phyloP scores from a whole-genome alignment of 2,797 vertebrate species.

The Brachyalestes nurse region DNA sequence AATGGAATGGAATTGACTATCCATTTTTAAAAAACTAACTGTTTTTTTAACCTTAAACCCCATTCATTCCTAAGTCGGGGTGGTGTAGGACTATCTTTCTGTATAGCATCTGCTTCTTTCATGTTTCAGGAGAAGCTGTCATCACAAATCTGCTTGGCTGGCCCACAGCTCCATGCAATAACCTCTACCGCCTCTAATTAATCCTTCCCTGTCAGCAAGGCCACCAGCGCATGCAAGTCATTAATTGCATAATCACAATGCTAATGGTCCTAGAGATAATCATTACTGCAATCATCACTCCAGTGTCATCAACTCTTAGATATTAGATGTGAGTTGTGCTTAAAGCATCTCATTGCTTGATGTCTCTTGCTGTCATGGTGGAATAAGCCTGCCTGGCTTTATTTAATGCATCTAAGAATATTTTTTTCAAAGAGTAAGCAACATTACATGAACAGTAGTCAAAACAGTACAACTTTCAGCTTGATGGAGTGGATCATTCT shows the following conservation, averaged over 20 bases:
- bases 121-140: constrained; percentile 31
- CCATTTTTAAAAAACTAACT: not conserved
- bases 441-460: not conserved
- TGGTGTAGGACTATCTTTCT: constrained; percentile 20
- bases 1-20: not conserved
- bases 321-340: constrained; percentile 7
- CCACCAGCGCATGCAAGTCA: constrained; percentile 29
- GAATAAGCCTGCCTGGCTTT: not conserved
- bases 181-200: constrained; percentile 31
- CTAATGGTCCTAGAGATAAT: constrained; percentile 32
- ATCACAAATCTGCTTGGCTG: constrained; percentile 21
- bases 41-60: not conserved
- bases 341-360: not conserved
- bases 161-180: constrained; percentile 28
- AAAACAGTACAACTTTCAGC: not conserved
- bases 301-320: constrained; percentile 7
- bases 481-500: not conserved
- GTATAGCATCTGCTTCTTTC: constrained; percentile 32
- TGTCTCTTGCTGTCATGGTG: not conserved
- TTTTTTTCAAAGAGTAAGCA: not conserved
- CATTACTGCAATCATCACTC: constrained; percentile 28
- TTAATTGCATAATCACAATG: constrained; percentile 45
- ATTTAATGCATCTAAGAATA: not conserved
- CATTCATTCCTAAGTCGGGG: not conserved
- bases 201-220: constrained; percentile 45